Evolutionary conservation across 2,797 vertebrate species (phyloP).

Genomic region (Myotis daubentonii): DNA sequence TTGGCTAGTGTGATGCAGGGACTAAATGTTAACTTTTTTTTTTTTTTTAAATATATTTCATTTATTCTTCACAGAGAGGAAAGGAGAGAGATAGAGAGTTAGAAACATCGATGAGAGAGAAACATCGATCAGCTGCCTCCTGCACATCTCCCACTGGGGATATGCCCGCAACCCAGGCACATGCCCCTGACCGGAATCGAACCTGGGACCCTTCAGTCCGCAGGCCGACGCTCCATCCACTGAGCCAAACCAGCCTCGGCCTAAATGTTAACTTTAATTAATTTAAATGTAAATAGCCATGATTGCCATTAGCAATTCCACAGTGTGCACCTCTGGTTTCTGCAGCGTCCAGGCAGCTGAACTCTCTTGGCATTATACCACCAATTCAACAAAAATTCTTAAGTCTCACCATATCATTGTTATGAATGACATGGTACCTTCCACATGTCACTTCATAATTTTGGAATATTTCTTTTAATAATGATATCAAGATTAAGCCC

Average conservation of each 20-base stretch:
- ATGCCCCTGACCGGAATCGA: too few species aligned
- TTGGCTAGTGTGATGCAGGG: not conserved
- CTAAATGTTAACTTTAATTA: not conserved
- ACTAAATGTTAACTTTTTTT: conserved; percentile 3
- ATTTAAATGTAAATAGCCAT: not conserved
- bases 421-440: not conserved
- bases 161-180: too few species aligned
- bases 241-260: too few species aligned
- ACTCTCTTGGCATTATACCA: not conserved
- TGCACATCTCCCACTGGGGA: too few species aligned
- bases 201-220: too few species aligned
- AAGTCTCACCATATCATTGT: not conserved
- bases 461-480: not conserved
- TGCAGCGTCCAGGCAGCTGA: not conserved
- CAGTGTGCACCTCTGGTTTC: not conserved
- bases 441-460: not conserved
- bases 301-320: not conserved
- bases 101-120: too few species aligned
- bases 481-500: not conserved
- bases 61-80: too few species aligned
- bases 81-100: too few species aligned
- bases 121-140: too few species aligned
- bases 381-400: not conserved
- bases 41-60: too few species aligned
- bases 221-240: too few species aligned